Evolutionary conservation across 37 sponge, comb jelly and placozoan species (phyloP), one percentile per base, ranked within the genome.

Genomic region (Axinella damicornis): DNA sequence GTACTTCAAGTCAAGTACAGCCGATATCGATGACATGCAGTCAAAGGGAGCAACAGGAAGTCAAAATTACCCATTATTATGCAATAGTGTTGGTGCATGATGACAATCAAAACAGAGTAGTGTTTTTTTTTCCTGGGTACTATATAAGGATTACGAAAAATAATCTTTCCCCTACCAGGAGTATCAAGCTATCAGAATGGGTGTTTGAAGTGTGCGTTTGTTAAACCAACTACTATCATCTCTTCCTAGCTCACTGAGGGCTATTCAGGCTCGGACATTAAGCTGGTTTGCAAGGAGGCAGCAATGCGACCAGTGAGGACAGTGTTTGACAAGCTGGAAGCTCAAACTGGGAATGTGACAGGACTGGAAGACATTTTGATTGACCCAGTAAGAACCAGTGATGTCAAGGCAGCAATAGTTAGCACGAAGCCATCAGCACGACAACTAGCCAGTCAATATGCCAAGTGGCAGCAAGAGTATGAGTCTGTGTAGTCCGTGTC

Each of bases 191-290:
- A n/a, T n/a, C n/a, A n/a, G n/a, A n/a, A n/a, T n/a, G n/a, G n/a
- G n/a, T n/a, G n/a, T n/a, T n/a, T n/a, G n/a, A n/a, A n/a, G n/a
- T n/a, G n/a, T n/a, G n/a, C n/a, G n/a, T n/a, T n/a, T n/a, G n/a
- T n/a, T n/a, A n/a, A n/a, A n/a, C n/a, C n/a, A n/a, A 46, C 9
- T 46, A 46, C 46, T 46, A 9, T 9, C 46, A 4, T 9, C 46
- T 9, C 46, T 9, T 9, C 46, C 46, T 68, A 96, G 92, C 36
- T 86, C 17, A 99, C 97, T 16, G 97, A 93, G 24, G 97, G 97
- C n/a, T 99, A 99, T 83, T 96, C 99, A 63, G 99, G 99, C 0
- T 99, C 99, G 5, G 99, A 99, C 74, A 91, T 99, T 13, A 84
- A 86, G 65, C 74, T 96, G 69, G 91, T 96, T 25, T 97, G 99